Evolutionary conservation across 2,888 invertebrate genomes (phyloP), one percentile per base, ranked within the genome.

Genomic region (Callinectes sapidus): DNA sequence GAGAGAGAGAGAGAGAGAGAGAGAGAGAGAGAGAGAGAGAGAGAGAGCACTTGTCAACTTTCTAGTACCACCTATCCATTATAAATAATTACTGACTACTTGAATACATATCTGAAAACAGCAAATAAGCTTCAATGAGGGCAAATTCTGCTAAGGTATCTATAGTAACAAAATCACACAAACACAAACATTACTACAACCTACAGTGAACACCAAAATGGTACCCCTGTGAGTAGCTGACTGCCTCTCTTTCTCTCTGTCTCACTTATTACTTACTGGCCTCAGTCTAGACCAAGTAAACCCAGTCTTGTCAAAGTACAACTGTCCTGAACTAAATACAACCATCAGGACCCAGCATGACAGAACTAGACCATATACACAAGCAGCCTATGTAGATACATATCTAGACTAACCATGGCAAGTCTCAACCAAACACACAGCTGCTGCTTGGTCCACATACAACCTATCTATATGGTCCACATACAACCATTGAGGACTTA

Each of bases 371-470:
- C 71, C 71, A 71, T 71, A n/a, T 71, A 71, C 71, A 71, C 16
- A 18, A 10, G 28, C 71, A n/a, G 23, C 71, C 71, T 71, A 48
- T 48, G 48, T 48, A 71, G 71, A 71, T 71, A 71, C 71, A 28
- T n/a, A 28, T 71, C 71, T 71, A 28, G 28, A 71, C 71, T 28
- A 71, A 71, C 23, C 28, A 28, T 61, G 61, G 23, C 61, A 23
- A 61, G 61, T 61, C 61, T 61, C 61, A 71, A 71, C 71, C 71
- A 71, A 71, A 71, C 71, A 71, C 71, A 71, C 71, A 71, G 71
- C 71, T 81, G 81, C 81, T 81, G 81, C 81, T 81, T 81, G 32
- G 35, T 35, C 81, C 81, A 81, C 81, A 35, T 81, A 81, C 81
- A 81, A 81, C 81, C 81, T 71, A 28, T 28, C 71, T 35, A 81